A percentile compares a stretch with the other conserved stretches of the same genome.
Evolutionary conservation across 1,140 invertebrate genomes (phyloP).

Genomic region (Drosophila murphyi): DNA sequence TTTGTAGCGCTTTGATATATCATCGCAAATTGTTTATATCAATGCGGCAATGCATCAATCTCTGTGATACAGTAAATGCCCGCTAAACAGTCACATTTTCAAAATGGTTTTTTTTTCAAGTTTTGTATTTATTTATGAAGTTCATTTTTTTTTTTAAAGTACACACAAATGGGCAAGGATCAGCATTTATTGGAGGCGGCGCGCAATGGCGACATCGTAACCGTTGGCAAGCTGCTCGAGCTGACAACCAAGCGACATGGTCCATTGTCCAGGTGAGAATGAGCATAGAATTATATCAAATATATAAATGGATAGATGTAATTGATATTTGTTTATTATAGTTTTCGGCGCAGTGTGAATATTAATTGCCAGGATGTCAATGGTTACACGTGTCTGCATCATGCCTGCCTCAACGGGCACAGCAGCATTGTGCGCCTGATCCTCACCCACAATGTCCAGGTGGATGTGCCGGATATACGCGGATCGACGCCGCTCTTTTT

Average conservation of each 20-base stretch:
- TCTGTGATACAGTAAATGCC: no score
- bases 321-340: conserved; percentile 81
- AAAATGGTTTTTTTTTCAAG: no score
- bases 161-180: conserved; percentile 91
- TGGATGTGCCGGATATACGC: conserved; percentile 93
- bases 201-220: conserved; percentile 93
- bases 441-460: conserved; percentile 93
- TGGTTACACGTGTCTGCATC: conserved; percentile 97
- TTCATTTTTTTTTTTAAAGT: conserved; percentile 5
- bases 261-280: conserved; percentile 92
- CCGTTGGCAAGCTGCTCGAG: conserved; percentile 95
- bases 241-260: conserved; percentile 95
- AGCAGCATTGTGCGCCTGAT: conserved; percentile 95
- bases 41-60: no score
- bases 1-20: no score
- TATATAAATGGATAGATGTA: background rate
- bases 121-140: background rate
- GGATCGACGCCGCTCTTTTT: conserved; percentile 95
- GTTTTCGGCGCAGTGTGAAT: conserved; percentile 93
- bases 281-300: background rate
- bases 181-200: conserved; percentile 97
- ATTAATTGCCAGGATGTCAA: conserved; percentile 96
- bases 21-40: no score
- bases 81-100: no score
- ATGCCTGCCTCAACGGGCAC: conserved; percentile 96